phyloP scores from a whole-genome alignment of 2,797 vertebrate species.

The Champsocephalus gunnari region DNA sequence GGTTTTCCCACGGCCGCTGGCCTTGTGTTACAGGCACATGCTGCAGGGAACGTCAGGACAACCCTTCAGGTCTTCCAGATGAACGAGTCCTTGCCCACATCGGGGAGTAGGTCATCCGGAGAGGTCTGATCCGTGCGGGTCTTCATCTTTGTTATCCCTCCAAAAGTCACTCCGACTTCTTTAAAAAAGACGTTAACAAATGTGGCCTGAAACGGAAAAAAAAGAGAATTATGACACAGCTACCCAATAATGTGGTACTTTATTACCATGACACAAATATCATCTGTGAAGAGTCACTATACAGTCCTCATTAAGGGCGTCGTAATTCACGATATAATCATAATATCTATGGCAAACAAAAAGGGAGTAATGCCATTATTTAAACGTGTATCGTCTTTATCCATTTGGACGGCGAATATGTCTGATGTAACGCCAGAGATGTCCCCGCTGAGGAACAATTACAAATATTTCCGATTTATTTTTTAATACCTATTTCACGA shows the following conservation, averaged over 20 bases:
- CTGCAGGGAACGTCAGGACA: slow-evolving; percentile 18
- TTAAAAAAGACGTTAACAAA: slow-evolving; percentile 28
- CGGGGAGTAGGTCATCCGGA: slow-evolving; percentile 1
- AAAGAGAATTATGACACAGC: not conserved
- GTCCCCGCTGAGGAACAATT: no score
- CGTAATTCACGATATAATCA: no score
- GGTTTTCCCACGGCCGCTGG: slow-evolving; percentile 10
- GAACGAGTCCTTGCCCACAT: not conserved
- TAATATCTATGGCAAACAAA: no score
- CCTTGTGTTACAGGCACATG: slow-evolving; percentile 22
- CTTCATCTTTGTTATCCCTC: slow-evolving; percentile 8
- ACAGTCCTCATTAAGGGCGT: no score
- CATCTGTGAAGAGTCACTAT: no score
- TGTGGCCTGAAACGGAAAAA: slow-evolving; percentile 57
- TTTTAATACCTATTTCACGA: not conserved
- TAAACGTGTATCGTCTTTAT: no score
- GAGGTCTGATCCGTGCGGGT: slow-evolving; percentile 25
- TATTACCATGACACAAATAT: not conserved
- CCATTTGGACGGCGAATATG: no score
- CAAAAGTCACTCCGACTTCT: not conserved
- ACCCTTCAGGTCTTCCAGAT: slow-evolving; percentile 6
- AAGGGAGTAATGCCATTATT: no score
- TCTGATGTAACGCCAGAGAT: no score
- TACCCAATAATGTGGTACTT: fast-evolving
- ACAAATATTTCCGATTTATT: no score